Conservation (phyloP, 2,888 invertebrate genomes). For the Tenodera sinensis region DNA sequence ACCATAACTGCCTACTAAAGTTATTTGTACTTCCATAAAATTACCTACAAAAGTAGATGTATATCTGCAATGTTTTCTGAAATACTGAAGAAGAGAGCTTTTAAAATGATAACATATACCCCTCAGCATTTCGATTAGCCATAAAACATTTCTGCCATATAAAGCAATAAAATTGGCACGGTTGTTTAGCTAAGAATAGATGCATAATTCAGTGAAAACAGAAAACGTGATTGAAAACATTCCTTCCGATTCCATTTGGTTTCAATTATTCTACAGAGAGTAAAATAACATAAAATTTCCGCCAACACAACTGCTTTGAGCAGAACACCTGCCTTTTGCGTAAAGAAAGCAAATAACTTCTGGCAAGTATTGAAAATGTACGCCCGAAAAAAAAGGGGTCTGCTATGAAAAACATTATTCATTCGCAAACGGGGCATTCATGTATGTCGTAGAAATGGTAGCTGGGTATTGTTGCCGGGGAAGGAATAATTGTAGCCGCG, state of each 20-base stretch:
- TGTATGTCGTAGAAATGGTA: not conserved
- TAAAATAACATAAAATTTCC: not conserved
- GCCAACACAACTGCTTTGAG: not conserved
- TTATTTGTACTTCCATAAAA: not conserved
- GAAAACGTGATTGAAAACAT: not conserved
- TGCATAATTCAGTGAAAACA: not conserved
- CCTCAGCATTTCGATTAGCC: too few relatives aligned
- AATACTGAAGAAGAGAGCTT: not conserved
- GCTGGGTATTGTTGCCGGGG: not conserved
- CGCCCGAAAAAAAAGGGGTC: not conserved
- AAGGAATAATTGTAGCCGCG: not conserved
- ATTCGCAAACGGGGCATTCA: not conserved
- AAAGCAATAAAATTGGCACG: not conserved
- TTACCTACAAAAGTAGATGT: not conserved
- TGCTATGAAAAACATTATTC: not conserved
- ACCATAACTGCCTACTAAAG: too few relatives aligned
- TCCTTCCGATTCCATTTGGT: not conserved
- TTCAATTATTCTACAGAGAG: not conserved
- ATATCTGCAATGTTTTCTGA: not conserved
- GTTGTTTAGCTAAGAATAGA: not conserved
- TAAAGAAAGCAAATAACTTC: not conserved
- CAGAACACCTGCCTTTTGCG: not conserved
- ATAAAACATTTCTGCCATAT: not conserved
- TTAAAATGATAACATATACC: not conserved
- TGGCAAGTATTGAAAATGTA: not conserved